Percentiles rank a stretch among this genome's conserved stretches.
Conservation (phyloP, 1,140 invertebrate genomes). For the Hylyphantes graminicola region DNA sequence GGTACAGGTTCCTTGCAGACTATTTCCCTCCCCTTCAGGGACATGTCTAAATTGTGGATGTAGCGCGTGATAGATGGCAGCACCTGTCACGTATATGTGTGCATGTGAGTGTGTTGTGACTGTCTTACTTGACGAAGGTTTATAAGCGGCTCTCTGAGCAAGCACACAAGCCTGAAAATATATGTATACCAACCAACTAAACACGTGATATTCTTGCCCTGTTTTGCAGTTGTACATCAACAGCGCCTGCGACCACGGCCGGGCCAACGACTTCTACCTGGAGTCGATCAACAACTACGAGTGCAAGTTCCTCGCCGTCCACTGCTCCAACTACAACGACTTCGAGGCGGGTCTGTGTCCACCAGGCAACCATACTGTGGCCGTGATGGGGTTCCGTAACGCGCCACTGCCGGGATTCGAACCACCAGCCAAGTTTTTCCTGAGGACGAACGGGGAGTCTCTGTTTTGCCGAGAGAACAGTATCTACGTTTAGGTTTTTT, state of each 20-base stretch:
- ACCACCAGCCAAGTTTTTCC: slow-evolving; percentile 16
- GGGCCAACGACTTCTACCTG: slow-evolving; percentile 13
- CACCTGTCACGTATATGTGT: no score
- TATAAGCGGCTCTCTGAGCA: no score
- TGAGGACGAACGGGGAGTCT: background rate
- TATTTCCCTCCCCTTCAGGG: no score
- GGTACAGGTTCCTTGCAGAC: no score
- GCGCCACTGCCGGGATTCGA: background rate
- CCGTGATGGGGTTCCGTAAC: slow-evolving; percentile 32
- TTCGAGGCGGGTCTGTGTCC: slow-evolving; percentile 30
- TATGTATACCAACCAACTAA: no score
- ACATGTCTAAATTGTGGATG: no score
- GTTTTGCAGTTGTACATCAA: slow-evolving; percentile 68
- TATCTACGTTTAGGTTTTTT: background rate
- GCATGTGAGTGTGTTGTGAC: no score
- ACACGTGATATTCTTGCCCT: background rate
- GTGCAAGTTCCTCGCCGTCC: slow-evolving; percentile 14
- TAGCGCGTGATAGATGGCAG: no score
- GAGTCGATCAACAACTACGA: slow-evolving; percentile 5
- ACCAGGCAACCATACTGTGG: background rate
- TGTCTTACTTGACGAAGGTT: no score
- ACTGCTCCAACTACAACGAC: slow-evolving; percentile 27
- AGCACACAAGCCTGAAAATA: no score
- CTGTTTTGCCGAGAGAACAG: slow-evolving; percentile 30
- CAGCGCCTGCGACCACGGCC: slow-evolving; percentile 13